Conservation (phyloP, 2,113 vertebrate genomes). For the Bolborhynchus lineola region DNA sequence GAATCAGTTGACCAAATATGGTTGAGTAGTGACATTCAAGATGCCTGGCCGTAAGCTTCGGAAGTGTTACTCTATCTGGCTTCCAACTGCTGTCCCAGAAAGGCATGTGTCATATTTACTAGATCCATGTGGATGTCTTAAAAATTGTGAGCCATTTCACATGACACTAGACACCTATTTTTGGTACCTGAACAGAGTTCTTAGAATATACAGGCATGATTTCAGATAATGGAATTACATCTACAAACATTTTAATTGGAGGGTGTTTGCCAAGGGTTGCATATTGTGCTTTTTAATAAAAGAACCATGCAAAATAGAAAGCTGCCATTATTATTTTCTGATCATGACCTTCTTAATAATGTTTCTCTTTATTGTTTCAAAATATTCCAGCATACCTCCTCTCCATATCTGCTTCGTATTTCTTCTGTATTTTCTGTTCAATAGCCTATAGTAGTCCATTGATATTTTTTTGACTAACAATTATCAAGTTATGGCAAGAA, state of each 20-base stretch:
- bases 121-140: background rate
- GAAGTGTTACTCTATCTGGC: background rate
- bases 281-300: background rate
- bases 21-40: background rate
- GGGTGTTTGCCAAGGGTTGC: background rate
- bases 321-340: background rate
- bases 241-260: background rate
- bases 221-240: background rate
- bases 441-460: background rate
- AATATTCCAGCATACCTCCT: background rate
- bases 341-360: background rate
- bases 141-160: background rate
- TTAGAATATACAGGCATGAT: background rate
- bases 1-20: background rate
- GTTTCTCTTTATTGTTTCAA: background rate
- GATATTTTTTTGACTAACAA: background rate
- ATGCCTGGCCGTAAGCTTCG: background rate
- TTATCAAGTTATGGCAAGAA: background rate
- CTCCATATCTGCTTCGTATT: background rate
- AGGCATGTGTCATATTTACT: background rate
- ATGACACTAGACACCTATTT: background rate
- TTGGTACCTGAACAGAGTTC: background rate
- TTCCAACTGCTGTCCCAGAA: background rate
- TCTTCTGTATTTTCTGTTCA: background rate
- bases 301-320: background rate